Conservation (phyloP, 2,888 invertebrate species). For the Artemia sp. region DNA sequence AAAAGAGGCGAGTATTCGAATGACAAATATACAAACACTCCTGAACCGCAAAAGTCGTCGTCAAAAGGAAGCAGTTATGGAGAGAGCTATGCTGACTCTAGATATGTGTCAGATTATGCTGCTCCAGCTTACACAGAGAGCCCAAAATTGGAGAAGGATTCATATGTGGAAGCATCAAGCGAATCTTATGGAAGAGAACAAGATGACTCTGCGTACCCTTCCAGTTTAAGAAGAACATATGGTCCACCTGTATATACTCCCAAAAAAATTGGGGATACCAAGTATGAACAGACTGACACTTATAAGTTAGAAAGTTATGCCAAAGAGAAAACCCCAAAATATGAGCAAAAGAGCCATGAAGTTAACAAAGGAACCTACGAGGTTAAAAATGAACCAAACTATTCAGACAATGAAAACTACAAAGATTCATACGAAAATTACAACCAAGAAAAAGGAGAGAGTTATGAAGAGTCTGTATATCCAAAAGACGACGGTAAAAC, state of each 20-base stretch:
- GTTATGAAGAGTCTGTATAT: neutral
- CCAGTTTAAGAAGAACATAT: slow-evolving; percentile 5
- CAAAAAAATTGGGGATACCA: too few relatives aligned
- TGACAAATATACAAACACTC: slow-evolving; percentile 7
- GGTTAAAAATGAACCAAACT: neutral
- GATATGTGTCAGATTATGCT: slow-evolving; percentile 1
- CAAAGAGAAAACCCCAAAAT: neutral
- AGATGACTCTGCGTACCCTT: neutral
- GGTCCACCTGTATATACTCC: slow-evolving; percentile 1
- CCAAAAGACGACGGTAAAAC: neutral
- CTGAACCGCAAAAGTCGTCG: neutral
- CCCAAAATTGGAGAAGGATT: neutral
- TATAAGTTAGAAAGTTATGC: slow-evolving; percentile 3
- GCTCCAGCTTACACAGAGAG: neutral
- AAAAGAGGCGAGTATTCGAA: neutral
- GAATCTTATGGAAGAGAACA: neutral
- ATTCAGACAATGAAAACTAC: neutral
- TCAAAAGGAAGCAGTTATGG: neutral
- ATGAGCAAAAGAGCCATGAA: neutral
- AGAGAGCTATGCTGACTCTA: neutral
- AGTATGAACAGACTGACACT: neutral
- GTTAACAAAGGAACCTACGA: neutral
- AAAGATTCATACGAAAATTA: slow-evolving; percentile 4
- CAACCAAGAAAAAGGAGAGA: neutral
- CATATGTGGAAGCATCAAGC: neutral